Evolutionary conservation across 2,888 invertebrate species (phyloP), one percentile per base, ranked within the genome.

Genomic region (Eilema caniola): DNA sequence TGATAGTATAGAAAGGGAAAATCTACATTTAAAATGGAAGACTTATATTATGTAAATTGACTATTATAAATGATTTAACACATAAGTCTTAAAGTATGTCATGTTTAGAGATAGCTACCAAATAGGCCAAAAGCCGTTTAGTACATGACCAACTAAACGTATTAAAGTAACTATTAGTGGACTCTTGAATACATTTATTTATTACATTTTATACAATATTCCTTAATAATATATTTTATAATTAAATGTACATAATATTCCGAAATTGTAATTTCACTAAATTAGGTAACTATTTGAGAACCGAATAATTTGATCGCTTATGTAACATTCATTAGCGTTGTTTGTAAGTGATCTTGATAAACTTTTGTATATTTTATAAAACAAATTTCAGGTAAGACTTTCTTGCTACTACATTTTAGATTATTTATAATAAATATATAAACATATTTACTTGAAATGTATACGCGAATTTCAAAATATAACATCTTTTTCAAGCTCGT

Each of bases 11-110:
- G 53, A 57, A 59, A 66, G 47, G 59, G 81, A 79, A 72, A 62
- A 72, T 68, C 57, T 72, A 62, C 53, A 69, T 56, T 69, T 72
- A 73, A 66, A 65, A 79, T 88, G 88, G 89, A 91, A 91, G 88
- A 90, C 91, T 90, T 92, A 92, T 69, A 83, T 69, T 70, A 47
- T 47, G 53, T 80, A 89, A 86, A 89, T 89, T 93, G 92, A 93
- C 92, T 93, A 89, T 84, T 87, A 85, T 84, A 85, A 81, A 82
- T 82, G 80, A 81, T 79, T 77, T 81, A 68, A 69, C 80, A 75
- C 72, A 81, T 84, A 86, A 84, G 83, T 86, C 85, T 87, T 85
- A 88, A 71, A 78, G 76, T 86, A 86, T 87, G 89, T 88, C 89
- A 89, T 87, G 86, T 88, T 85, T 79, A 75, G 84, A 85, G 84